Conservation (phyloP, 2,113 vertebrate genomes). For the Elephas maximus region DNA sequence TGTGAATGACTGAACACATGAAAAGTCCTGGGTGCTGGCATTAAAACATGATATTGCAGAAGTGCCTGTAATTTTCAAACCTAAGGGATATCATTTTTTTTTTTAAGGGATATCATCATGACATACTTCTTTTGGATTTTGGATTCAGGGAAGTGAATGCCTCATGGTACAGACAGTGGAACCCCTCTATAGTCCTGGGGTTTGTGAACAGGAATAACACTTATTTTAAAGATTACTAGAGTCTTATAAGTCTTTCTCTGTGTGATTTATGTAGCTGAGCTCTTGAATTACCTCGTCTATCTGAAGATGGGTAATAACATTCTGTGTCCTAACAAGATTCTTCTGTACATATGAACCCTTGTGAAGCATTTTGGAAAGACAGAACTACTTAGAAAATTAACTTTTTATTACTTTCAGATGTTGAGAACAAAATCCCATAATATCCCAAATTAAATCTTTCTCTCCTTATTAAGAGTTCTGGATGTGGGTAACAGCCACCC, state of each 20-base stretch:
- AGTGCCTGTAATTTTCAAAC: neutral
- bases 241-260: neutral
- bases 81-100: neutral
- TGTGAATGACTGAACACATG: neutral
- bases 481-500: neutral
- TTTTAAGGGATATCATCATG: neutral
- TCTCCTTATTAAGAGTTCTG: constrained; percentile 51
- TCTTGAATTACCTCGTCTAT: neutral
- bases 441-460: neutral
- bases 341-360: constrained; percentile 8
- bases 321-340: neutral
- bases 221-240: neutral
- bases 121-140: neutral
- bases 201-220: neutral
- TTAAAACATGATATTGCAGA: neutral
- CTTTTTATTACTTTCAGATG: constrained; percentile 59
- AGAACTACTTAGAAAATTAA: constrained; percentile 68
- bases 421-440: constrained; percentile 67
- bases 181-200: constrained; percentile 34
- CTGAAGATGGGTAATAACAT: neutral
- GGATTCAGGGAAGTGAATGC: neutral
- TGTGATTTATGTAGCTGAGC: neutral
- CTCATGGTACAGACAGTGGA: constrained; percentile 23
- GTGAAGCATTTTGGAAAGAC: constrained; percentile 69
- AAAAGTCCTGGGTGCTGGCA: neutral